Conservation (phyloP, 2,113 vertebrate species). For the Haemorhous mexicanus region DNA sequence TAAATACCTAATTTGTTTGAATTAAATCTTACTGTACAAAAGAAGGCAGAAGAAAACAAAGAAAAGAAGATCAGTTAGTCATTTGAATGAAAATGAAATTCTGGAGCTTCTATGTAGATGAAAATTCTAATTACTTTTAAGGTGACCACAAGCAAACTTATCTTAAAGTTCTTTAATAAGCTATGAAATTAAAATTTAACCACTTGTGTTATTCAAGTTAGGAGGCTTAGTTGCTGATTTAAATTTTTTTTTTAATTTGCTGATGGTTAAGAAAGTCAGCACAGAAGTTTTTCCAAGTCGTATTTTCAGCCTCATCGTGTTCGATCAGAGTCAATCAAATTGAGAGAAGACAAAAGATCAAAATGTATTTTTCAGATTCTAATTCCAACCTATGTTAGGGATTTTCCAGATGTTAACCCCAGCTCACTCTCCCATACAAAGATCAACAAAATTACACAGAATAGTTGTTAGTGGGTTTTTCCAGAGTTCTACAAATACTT, state of each 20-base stretch:
- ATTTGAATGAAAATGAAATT: background rate
- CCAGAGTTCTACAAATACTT: background rate
- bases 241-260: background rate
- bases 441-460: background rate
- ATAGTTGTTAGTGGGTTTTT: accelerated
- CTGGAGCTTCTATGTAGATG: background rate
- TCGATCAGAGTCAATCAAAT: background rate
- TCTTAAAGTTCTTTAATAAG: background rate
- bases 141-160: background rate
- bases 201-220: background rate
- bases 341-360: background rate
- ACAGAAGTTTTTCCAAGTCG: background rate
- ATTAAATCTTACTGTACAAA: background rate
- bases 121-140: background rate
- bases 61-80: background rate
- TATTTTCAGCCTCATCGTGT: background rate
- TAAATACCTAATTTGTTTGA: background rate
- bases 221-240: background rate
- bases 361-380: background rate
- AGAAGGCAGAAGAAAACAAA: background rate
- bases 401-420: background rate
- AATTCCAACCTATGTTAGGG: background rate
- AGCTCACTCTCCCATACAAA: background rate
- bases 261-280: background rate
- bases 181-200: background rate